A percentile compares a stretch with the other conserved stretches of the same genome.
phyloP scores from a whole-genome alignment of 2,888 invertebrate species.

The Sialis fuliginosa region DNA sequence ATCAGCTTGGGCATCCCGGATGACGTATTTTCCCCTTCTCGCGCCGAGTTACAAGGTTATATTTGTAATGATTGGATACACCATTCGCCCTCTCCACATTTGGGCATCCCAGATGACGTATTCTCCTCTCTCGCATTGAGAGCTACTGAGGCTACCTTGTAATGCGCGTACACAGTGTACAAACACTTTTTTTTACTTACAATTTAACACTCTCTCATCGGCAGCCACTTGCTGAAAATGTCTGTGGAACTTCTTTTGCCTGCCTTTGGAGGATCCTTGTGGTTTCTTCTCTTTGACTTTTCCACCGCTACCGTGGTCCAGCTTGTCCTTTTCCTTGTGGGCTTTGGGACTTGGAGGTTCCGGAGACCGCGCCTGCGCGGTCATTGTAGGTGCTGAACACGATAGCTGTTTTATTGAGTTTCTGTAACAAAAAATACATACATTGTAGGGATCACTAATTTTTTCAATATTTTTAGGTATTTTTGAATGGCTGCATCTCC shows the following conservation, averaged over 20 bases:
- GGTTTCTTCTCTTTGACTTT: constrained; percentile 12
- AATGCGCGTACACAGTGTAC: too few relatives aligned
- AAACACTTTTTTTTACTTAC: constrained; percentile 46
- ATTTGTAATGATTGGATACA: too few relatives aligned
- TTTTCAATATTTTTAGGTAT: too few relatives aligned
- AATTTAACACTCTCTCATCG: constrained; percentile 73
- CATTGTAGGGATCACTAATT: too few relatives aligned
- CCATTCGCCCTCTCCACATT: too few relatives aligned
- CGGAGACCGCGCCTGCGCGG: constrained; percentile 23
- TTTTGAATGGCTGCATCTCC: too few relatives aligned
- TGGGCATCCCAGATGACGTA: too few relatives aligned
- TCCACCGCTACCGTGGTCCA: constrained; percentile 3
- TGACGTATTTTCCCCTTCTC: too few relatives aligned
- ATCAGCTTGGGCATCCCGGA: too few relatives aligned
- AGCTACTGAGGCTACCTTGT: too few relatives aligned
- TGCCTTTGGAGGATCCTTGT: constrained; percentile 46
- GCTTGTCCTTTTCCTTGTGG: constrained; percentile 21
- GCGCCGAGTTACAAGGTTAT: too few relatives aligned
- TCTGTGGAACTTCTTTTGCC: constrained; percentile 79
- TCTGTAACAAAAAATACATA: constrained; percentile 21
- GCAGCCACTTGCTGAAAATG: constrained; percentile 71
- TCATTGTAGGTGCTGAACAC: constrained; percentile 32
- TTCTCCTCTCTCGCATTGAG: too few relatives aligned
- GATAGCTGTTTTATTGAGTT: constrained; percentile 39
- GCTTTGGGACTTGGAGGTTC: constrained; percentile 23